Percentiles rank a stretch among this genome's conserved stretches.
phyloP scores from a whole-genome alignment of 2,113 vertebrate genomes.

The Gasterosteus aculeatus region DNA sequence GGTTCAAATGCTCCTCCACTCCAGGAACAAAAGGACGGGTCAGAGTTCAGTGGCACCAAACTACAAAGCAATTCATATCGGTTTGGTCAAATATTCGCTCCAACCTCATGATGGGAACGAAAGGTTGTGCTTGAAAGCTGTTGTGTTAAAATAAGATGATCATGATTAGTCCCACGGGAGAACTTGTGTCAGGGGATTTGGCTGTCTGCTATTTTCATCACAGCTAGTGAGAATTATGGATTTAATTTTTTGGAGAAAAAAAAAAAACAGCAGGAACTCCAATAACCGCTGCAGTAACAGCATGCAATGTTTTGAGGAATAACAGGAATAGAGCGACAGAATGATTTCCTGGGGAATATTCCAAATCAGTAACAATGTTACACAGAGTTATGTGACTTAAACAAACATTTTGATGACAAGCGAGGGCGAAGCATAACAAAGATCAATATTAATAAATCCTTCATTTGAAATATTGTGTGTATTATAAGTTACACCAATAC shows the following conservation, averaged over 20 bases:
- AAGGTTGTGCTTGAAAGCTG: neutral
- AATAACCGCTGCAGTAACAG: conserved; percentile 18
- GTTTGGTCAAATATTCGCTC: neutral
- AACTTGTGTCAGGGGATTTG: neutral
- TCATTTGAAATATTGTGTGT: no score
- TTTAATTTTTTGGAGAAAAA: conserved; percentile 22
- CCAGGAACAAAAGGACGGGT: conserved; percentile 42
- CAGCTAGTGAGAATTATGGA: neutral
- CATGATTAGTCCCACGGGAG: no score
- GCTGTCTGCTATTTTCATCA: conserved; percentile 36
- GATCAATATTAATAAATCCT: neutral
- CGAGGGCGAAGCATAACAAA: neutral
- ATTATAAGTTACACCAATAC: no score
- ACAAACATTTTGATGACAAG: neutral
- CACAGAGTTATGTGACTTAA: neutral
- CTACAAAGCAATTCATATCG: neutral
- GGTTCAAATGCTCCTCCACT: conserved; percentile 1
- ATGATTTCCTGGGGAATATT: conserved; percentile 2
- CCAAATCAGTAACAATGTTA: neutral
- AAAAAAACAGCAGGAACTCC: conserved; percentile 21
- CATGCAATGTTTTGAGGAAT: conserved; percentile 7
- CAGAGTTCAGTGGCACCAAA: neutral
- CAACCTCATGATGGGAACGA: neutral
- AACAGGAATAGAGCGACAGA: conserved; percentile 7
- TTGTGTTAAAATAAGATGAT: no score